Evolutionary conservation across 2,113 vertebrate species (phyloP).

Genomic region (Gavia stellata): DNA sequence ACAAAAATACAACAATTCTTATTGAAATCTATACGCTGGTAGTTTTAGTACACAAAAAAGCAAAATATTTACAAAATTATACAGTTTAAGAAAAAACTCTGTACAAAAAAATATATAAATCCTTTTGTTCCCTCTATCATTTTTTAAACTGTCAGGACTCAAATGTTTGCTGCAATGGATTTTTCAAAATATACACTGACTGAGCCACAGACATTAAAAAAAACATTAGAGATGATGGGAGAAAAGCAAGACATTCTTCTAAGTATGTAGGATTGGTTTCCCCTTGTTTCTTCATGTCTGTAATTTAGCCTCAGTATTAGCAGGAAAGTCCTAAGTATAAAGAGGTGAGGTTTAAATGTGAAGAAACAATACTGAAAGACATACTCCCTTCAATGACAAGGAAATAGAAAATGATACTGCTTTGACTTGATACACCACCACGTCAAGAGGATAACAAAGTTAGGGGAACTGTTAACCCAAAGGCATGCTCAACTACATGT

Average conservation of each 20-base stretch:
- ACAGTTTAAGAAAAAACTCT: constrained; percentile 82
- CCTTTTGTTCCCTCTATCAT: constrained; percentile 77
- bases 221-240: constrained; percentile 44
- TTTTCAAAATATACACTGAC: constrained; percentile 69
- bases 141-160: constrained; percentile 70
- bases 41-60: constrained; percentile 81
- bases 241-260: constrained; percentile 61
- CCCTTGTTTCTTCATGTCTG: background rate
- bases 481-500: background rate
- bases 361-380: background rate
- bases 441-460: background rate
- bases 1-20: constrained; percentile 85
- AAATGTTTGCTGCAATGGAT: constrained; percentile 62
- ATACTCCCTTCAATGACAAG: background rate
- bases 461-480: background rate
- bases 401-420: background rate
- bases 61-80: constrained; percentile 85
- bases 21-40: constrained; percentile 82
- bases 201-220: constrained; percentile 65
- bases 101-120: constrained; percentile 85
- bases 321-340: background rate
- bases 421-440: background rate
- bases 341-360: constrained; percentile 2
- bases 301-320: constrained; percentile 31
- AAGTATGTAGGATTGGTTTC: background rate